Base-by-base conservation (phyloP, 2,888 invertebrate genomes). In the Hylaea fasciaria region DNA sequence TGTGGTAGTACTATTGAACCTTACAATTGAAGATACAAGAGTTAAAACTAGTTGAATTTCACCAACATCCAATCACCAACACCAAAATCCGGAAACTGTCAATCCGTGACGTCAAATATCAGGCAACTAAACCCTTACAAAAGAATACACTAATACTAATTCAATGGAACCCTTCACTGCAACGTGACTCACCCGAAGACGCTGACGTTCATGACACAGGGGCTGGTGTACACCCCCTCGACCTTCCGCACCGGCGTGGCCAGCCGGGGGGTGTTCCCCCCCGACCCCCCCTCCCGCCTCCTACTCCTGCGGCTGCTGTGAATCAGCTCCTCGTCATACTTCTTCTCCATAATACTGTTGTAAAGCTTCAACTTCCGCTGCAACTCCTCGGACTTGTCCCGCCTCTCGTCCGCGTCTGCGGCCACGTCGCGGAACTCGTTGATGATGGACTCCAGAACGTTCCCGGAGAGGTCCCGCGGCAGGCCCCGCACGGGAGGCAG, bases 321-420 rank as follows among this genome's bases (percentile, higher is more conserved):
- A 45, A 95, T 95, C 79, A 95, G 93, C 65, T 95, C 95, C 56
- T 95, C 95, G 68, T 96, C 96, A 66, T 94, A 96, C 65, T 95
- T 94, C 89, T 94, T 94, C 82, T 95, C 94, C 68, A 95, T 94
- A 50, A 96, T 96, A 82, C 95, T 95, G 65, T 94, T 94, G 63
- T 95, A 95, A 66, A 95, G 80, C 74, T 95, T 94, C 61, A 95
- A 83, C 62, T 95, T 95, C 68, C 87, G 80, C 68, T 89, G 84
- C 71, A 83, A 65, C 78, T 90, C 87, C 55, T 80, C 83, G 0
- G 78, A 82, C 57, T 75, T 87, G 9, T 77, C 78, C 2, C 81
- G 70, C 4, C 90, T 76, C 57, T 89, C 86, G 9, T 87, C 87
- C 0, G 78, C 81, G 16, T 89, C 89, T 17, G 76, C 77, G 0